phyloP scores from a whole-genome alignment of 2,888 invertebrate species.

The Drosophila eohydei region DNA sequence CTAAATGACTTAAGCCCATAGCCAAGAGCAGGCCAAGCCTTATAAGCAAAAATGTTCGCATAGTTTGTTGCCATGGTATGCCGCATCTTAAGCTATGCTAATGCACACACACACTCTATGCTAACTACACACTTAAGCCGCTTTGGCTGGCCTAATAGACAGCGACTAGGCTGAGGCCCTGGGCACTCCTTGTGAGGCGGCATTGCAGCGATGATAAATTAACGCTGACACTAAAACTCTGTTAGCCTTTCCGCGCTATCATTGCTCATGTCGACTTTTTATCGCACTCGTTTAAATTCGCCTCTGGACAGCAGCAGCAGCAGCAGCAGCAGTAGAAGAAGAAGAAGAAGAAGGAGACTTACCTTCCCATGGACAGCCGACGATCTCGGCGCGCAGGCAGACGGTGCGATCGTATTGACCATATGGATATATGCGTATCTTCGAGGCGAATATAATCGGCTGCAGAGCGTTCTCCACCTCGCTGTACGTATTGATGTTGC shows the following conservation, averaged over 20 bases:
- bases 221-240: conserved; percentile 79
- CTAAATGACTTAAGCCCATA: conserved; percentile 18
- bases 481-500: conserved; percentile 92
- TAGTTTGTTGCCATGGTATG: conserved; percentile 22
- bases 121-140: conserved; percentile 57
- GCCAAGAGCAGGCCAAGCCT: conserved; percentile 25
- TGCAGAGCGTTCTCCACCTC: conserved; percentile 90
- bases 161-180: conserved; percentile 2
- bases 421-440: conserved; percentile 92
- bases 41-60: conserved; percentile 12
- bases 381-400: conserved; percentile 92
- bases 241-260: conserved; percentile 77
- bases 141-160: conserved; percentile 58
- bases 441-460: conserved; percentile 91
- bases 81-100: conserved; percentile 50
- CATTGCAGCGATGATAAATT: conserved; percentile 68
- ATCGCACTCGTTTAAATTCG: conserved; percentile 66
- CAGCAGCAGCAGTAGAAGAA: background rate
- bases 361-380: conserved; percentile 92
- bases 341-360: conserved; percentile 80
- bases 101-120: conserved; percentile 22
- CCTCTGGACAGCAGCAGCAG: conserved; percentile 38
- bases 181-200: conserved; percentile 26
- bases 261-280: conserved; percentile 74
- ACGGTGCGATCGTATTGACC: conserved; percentile 91